Evolutionary conservation across 2,888 invertebrate species (phyloP).

Genomic region (Lochmaea capreae): DNA sequence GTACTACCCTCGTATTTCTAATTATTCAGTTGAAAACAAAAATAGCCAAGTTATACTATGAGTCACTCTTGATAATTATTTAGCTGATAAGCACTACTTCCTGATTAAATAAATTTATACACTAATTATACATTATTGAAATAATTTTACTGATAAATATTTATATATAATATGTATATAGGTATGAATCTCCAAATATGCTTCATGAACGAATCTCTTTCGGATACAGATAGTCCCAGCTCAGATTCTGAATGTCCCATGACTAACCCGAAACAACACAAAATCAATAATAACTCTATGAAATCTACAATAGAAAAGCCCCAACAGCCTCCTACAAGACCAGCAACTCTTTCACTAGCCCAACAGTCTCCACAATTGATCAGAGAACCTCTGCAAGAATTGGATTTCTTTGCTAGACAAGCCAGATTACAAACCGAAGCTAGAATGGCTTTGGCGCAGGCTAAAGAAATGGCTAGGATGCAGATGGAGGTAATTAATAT

Average conservation of each 20-base stretch:
- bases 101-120: background rate
- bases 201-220: slow-evolving; percentile 93
- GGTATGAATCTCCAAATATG: slow-evolving; percentile 95
- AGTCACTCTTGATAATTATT: background rate
- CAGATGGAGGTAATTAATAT: slow-evolving; percentile 80
- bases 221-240: slow-evolving; percentile 83
- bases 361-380: slow-evolving; percentile 67
- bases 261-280: slow-evolving; percentile 60
- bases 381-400: slow-evolving; percentile 70
- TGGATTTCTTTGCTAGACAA: slow-evolving; percentile 85
- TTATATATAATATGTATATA: slow-evolving; percentile 61
- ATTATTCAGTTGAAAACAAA: background rate
- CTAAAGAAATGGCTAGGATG: slow-evolving; percentile 91
- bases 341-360: slow-evolving; percentile 61
- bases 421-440: slow-evolving; percentile 88
- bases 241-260: slow-evolving; percentile 76
- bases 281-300: slow-evolving; percentile 24
- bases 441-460: slow-evolving; percentile 87
- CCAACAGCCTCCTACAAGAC: slow-evolving; percentile 46
- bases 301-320: slow-evolving; percentile 27
- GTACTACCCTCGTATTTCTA: background rate
- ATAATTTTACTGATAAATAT: slow-evolving; percentile 15
- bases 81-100: background rate
- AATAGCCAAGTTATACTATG: background rate
- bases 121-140: no score